Base-by-base conservation (phyloP, 2,797 vertebrate genomes). In the Chanos chanos region DNA sequence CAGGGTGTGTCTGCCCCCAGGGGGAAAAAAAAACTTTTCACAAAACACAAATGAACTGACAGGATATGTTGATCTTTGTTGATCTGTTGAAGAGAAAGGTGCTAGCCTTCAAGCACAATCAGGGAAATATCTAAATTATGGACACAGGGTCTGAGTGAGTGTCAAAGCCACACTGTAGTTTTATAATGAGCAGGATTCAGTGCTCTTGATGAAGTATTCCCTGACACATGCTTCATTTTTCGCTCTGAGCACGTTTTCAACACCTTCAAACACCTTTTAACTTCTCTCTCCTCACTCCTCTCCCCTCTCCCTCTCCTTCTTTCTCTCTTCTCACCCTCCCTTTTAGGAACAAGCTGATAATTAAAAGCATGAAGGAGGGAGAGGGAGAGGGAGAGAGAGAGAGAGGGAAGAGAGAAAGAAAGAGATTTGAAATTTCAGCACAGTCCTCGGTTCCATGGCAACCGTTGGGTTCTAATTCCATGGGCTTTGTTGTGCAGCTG, bases 401-500 rank as follows among this genome's bases (percentile, higher is more conserved):
- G n/a, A n/a, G n/a, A n/a, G n/a, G n/a, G n/a, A n/a, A n/a, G n/a
- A n/a, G n/a, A n/a, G n/a, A 67, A 57, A 60, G 55, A 28, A 58
- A 56, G 55, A n/a, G 53, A 74, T 76, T 77, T 48, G 80, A 78
- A 71, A 79, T 84, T 76, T 80, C 70, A 80, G 76, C 61, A 61
- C 24, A 54, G 71, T 66, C 54, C 52, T 16, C 2, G 80, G 59
- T 73, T 64, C 79, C 81, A 87, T 86, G 83, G 86, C 71, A 85
- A 87, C 85, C 71, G 75, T 82, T 81, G 76, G 58, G 69, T 77
- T 79, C 77, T 82, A 74, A 79, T 80, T 82, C 75, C 70, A 81
- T 73, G 78, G 76, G 60, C 73, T 87, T 86, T 89, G 77, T 87
- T 78, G 76, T 81, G 74, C 66, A 78, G 81, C 80, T 77, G 75